Evolutionary conservation across 2,797 vertebrate genomes (phyloP), one percentile per base, ranked within the genome.

Genomic region (Siniperca undulata): DNA sequence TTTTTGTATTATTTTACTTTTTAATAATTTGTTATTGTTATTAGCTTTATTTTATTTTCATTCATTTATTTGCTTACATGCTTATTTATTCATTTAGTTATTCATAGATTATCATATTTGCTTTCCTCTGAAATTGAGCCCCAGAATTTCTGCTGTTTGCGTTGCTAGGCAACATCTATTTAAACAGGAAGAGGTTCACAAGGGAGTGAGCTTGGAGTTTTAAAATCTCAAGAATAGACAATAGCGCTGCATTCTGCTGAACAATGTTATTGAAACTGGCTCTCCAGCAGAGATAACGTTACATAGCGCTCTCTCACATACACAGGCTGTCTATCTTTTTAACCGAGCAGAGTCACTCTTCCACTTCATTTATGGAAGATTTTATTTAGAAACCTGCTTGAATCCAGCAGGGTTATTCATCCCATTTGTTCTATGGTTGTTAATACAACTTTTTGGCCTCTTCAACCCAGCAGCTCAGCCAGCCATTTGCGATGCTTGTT

Each of bases 351-450:
- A 30, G 20, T 17, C 55, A 5, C 17, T 38, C 20, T 20, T 46
- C 7, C 14, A 4, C 24, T 36, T 38, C 22, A 16, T 19, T 36
- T 38, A 3, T 40, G 30, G 5, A 74, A 55, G 22, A 55, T 24
- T 55, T n/a, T 66, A 0, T 53, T 60, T 17, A 38, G n/a, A 36
- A 66, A 19, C 22, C 19, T 42, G 11, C 17, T 38, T 55, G 44
- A 70, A 69, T 64, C 27, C 20, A 22, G 19, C 56, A 69, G 42
- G 2, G 19, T 72, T 58, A 59, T 17, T 83, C 60, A 74, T 65
- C n/a, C 38, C 2, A 5, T 52, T 60, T 44, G 53, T 27, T 53
- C 10, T 77, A 8, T 17, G 27, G 27, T 61, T 68, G 38, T 40
- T 44, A 3, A 5, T 11, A 50, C 30, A 40, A 30, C n/a, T n/a